These are phyloP conservation scores for Nudaria mundana DNA, from an alignment of 2,888 invertebrate genomes.

Conservation along the genomic window DNA sequence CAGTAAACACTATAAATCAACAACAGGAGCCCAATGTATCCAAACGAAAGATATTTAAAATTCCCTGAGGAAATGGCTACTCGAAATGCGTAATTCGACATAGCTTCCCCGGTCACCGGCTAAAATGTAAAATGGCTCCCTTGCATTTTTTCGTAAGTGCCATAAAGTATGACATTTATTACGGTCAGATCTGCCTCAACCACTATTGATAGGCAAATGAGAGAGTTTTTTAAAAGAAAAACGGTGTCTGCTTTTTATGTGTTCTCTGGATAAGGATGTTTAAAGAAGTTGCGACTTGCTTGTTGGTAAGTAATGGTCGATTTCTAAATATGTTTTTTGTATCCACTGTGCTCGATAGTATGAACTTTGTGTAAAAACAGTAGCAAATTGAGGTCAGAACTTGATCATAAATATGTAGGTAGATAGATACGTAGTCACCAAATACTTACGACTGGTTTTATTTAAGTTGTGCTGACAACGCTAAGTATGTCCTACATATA, in stretches of 20 bases:
- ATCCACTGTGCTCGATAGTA: conserved; percentile 32
- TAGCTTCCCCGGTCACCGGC: conserved; percentile 74
- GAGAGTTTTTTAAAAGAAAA: conserved; percentile 81
- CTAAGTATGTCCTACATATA: too few species aligned
- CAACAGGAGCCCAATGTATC: conserved; percentile 33
- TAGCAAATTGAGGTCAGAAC: conserved; percentile 11
- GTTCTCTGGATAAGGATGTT: conserved; percentile 74
- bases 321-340: conserved; percentile 46
- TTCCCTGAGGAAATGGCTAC: conserved; percentile 70
- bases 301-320: conserved; percentile 57
- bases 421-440: too few species aligned
- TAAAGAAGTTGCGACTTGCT: conserved; percentile 61
- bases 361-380: conserved; percentile 23
- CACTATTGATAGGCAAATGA: conserved; percentile 82
- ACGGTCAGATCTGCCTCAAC: conserved; percentile 80
- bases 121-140: conserved; percentile 79
- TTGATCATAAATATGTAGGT: conserved; percentile 15
- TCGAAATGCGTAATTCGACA: conserved; percentile 72
- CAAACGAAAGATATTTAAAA: conserved; percentile 52
- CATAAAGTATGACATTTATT: conserved; percentile 81
- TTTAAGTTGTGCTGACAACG: too few species aligned
- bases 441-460: too few species aligned
- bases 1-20: conserved; percentile 36
- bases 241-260: conserved; percentile 81
- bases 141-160: conserved; percentile 80